phyloP scores from a whole-genome alignment of 2,888 invertebrate genomes.

The Epistrophella euchroma region DNA sequence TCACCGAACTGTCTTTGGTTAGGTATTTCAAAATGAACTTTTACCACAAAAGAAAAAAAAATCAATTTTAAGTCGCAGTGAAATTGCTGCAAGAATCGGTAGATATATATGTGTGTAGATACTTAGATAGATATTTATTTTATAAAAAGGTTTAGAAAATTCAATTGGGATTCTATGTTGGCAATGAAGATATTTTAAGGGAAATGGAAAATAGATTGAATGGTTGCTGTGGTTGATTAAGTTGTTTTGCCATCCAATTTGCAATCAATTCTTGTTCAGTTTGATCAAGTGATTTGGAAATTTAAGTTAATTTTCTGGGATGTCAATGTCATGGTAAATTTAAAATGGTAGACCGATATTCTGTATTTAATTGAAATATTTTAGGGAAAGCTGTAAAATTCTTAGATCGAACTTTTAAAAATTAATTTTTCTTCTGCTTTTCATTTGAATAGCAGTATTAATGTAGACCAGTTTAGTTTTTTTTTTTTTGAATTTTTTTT shows the following conservation, averaged over 20 bases:
- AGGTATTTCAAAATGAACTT: not conserved
- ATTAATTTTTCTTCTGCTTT: too few relatives aligned
- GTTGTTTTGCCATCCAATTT: not conserved
- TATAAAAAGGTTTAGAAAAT: conserved; percentile 6
- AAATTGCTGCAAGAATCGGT: not conserved
- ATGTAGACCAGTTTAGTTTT: too few relatives aligned
- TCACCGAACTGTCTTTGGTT: not conserved
- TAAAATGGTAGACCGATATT: not conserved
- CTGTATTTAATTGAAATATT: not conserved
- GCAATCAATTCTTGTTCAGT: conserved; percentile 9
- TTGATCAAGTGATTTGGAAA: conserved; percentile 3
- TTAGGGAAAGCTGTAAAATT: not conserved
- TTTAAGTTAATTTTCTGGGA: not conserved
- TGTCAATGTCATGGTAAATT: not conserved
- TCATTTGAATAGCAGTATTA: too few relatives aligned
- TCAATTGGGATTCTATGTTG: conserved; percentile 1
- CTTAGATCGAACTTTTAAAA: not conserved
- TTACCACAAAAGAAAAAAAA: not conserved
- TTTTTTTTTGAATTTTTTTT: too few relatives aligned
- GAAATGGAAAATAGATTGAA: conserved; percentile 30
- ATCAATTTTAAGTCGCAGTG: not conserved
- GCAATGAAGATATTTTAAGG: not conserved
- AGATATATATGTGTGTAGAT: not conserved
- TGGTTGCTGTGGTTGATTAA: conserved; percentile 26
- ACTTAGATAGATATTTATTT: too few relatives aligned